Percentiles rank a stretch among this genome's conserved stretches.
Conservation (phyloP, 2,797 vertebrate species). For the Discoglossus pictus region DNA sequence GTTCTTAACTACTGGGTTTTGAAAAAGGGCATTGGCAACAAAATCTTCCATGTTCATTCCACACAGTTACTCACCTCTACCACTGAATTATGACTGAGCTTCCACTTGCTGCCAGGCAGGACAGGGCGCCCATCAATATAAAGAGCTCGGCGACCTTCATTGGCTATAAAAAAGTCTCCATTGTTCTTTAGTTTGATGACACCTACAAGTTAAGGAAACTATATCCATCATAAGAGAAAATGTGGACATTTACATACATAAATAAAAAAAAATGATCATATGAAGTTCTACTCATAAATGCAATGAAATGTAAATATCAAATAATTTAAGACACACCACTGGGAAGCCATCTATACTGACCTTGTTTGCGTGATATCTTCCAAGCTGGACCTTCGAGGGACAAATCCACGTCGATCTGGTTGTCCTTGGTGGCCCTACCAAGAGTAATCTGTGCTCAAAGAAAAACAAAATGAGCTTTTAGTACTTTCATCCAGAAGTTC, state of each 20-base stretch:
- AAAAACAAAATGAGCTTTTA: conserved; percentile 29
- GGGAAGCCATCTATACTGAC: conserved; percentile 56
- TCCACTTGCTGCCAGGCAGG: conserved; percentile 92
- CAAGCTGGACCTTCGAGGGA: conserved; percentile 93
- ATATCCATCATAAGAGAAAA: too few species aligned
- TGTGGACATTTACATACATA: too few species aligned
- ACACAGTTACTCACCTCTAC: conserved; percentile 89
- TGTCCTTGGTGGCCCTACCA: conserved; percentile 95
- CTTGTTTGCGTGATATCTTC: conserved; percentile 97
- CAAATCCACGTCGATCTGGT: conserved; percentile 94
- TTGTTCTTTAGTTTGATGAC: conserved; percentile 96
- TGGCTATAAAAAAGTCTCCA: conserved; percentile 94
- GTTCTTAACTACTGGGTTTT: too few species aligned
- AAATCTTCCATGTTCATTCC: too few species aligned
- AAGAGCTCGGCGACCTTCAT: conserved; percentile 90
- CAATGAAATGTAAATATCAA: not conserved
- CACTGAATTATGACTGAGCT: conserved; percentile 94
- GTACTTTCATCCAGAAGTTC: not conserved
- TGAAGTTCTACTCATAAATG: too few species aligned
- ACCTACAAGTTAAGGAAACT: conserved; percentile 63
- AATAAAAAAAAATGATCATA: too few species aligned
- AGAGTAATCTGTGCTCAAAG: conserved; percentile 85
- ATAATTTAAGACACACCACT: not conserved
- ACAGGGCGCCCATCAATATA: conserved; percentile 93
- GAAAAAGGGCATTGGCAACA: too few species aligned